These are phyloP conservation scores for Dendrocincla fuliginosa DNA, from an alignment of 2,797 vertebrate species.

Conservation along the genomic window DNA sequence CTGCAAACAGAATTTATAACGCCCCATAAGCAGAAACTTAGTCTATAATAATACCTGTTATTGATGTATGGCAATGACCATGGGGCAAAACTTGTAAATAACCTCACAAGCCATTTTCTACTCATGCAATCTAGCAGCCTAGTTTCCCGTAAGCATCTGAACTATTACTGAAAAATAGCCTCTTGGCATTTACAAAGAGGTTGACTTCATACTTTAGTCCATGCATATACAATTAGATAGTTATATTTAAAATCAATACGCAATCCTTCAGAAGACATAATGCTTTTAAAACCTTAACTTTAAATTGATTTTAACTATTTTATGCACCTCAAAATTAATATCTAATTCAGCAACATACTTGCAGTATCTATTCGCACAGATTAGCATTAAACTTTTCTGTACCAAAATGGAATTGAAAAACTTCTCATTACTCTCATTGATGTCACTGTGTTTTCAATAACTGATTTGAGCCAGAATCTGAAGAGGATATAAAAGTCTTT, in stretches of 20 bases:
- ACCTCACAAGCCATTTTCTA: conserved; percentile 81
- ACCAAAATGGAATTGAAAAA: conserved; percentile 18
- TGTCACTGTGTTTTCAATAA: background rate
- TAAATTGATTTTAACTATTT: conserved; percentile 85
- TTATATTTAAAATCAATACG: conserved; percentile 87
- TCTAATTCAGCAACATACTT: conserved; percentile 73
- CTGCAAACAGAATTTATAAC: conserved; percentile 76
- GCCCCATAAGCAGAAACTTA: conserved; percentile 77
- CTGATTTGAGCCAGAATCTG: background rate
- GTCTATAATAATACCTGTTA: conserved; percentile 80
- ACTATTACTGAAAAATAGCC: conserved; percentile 85
- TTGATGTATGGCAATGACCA: conserved; percentile 80
- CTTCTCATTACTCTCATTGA: conserved; percentile 26
- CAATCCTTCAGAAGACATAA: conserved; percentile 84
- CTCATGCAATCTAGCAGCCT: conserved; percentile 74
- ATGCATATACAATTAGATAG: conserved; percentile 84
- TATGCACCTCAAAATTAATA: conserved; percentile 83
- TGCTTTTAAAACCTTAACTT: conserved; percentile 85
- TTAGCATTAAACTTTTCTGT: conserved; percentile 57
- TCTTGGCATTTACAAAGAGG: conserved; percentile 84
- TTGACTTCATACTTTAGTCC: conserved; percentile 83
- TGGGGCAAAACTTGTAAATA: conserved; percentile 85
- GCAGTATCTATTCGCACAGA: conserved; percentile 58
- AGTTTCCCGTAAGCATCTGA: conserved; percentile 82
- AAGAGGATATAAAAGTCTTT: background rate